Evolutionary conservation across 2,888 invertebrate species (phyloP), one percentile per base, ranked within the genome.

Genomic region (Aelia acuminata): DNA sequence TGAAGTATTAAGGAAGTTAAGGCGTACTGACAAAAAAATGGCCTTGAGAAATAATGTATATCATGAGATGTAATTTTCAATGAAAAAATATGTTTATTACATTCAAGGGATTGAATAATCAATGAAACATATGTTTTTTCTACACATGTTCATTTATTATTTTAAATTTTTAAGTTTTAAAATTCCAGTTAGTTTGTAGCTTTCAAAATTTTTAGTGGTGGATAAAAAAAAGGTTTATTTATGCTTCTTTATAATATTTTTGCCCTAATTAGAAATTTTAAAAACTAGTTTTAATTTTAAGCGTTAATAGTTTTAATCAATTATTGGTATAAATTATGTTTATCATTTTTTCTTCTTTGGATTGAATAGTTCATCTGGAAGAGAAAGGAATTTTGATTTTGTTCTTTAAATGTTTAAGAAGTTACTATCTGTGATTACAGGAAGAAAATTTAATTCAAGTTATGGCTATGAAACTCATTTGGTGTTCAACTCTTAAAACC

Each of bases 201-300:
- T 70, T 35, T 70, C 63, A 70, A 70, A 70, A 70, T 70, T 70
- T 57, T 70, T 70, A 70, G 63, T 70, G 18, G 35, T 35, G 63
- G 31, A 35, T 26, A 70, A 70, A 57, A 70, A 57, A 31, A 70
- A 70, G 63, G 20, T 70, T 70, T 70, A 70, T 70, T 70, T 35
- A 18, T 70, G 18, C 22, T 70, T 35, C 18, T 31, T 63, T n/a
- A 15, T 63, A n/a, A 57, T 57, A 63, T 31, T 63, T 31, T 35
- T 18, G 20, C 20, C 35, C 15, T 18, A 35, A 70, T 70, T 18
- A 70, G 35, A 8, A 70, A 70, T 70, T 20, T 7, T 70, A 35
- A 13, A 63, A 35, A 13, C 7, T 15, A n/a, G 10, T 49, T 26
- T 70, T 35, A 31, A 31, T 70, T 70, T 70, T 20, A 35, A 35